Percentiles rank a stretch among this genome's conserved stretches.
These are phyloP conservation scores for Miopithecus talapoin DNA, from an alignment of 2,797 vertebrate genomes.

Conservation along the genomic window DNA sequence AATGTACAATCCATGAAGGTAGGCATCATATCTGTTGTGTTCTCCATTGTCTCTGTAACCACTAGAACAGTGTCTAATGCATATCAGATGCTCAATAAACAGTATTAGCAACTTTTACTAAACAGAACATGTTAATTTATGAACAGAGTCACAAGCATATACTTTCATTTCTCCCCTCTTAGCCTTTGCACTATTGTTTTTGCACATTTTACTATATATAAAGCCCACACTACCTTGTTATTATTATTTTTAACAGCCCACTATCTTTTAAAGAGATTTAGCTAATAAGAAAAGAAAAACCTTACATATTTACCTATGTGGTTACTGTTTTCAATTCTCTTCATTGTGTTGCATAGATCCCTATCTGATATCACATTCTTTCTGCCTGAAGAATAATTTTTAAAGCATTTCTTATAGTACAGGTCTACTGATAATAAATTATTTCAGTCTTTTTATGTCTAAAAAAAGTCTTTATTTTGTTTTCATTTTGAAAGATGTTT, in stretches of 20 bases:
- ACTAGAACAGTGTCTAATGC: neutral
- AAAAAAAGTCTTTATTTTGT: neutral
- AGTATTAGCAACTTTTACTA: neutral
- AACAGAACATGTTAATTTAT: neutral
- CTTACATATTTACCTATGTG: neutral
- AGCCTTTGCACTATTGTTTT: neutral
- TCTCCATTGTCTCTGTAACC: neutral
- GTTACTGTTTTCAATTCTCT: neutral
- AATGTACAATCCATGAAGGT: neutral
- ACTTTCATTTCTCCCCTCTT: neutral
- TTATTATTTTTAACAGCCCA: neutral
- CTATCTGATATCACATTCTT: neutral
- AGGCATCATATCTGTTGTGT: neutral
- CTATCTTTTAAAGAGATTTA: constrained; percentile 19
- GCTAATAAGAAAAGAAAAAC: neutral
- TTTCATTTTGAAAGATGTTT: constrained; percentile 19
- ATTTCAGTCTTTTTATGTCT: neutral
- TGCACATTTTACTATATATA: neutral
- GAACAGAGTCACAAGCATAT: neutral
- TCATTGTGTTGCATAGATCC: neutral
- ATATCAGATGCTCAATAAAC: constrained; percentile 4
- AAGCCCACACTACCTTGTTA: neutral
- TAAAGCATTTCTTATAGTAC: neutral
- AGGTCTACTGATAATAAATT: neutral
- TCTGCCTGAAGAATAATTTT: neutral